These are phyloP conservation scores for Chondrosia reniformis DNA, from an alignment of 37 sponge, comb jelly and placozoan genomes.

Conservation along the genomic window DNA sequence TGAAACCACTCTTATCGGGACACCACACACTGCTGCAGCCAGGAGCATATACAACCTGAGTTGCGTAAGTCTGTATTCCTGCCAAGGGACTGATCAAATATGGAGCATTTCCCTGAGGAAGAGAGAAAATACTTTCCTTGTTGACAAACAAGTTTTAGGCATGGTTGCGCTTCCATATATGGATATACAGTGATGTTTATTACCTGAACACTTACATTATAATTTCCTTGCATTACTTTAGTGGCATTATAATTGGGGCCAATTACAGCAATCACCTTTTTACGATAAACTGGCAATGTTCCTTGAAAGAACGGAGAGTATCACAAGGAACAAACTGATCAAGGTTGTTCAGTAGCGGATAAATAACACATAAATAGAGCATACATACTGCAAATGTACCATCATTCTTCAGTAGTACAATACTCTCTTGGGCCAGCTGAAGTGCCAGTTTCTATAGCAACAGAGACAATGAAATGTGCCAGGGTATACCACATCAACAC, in stretches of 20 bases:
- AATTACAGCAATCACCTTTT: constrained; percentile 54
- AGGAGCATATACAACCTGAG: constrained; percentile 23
- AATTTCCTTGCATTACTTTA: constrained; percentile 75
- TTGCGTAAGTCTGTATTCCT: constrained; percentile 43
- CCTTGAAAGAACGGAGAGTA: constrained; percentile 17
- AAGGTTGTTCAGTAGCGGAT: background rate
- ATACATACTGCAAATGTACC: constrained; percentile 2
- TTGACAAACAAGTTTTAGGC: too few species aligned
- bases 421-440: constrained; percentile 63
- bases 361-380: background rate
- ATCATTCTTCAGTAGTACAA: constrained; percentile 68
- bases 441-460: constrained; percentile 48
- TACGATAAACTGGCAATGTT: constrained; percentile 42
- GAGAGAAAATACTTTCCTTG: background rate
- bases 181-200: background rate
- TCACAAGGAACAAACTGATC: background rate
- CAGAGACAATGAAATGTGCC: background rate
- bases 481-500: background rate
- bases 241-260: constrained; percentile 72
- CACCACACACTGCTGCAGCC: constrained; percentile 72
- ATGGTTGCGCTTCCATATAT: too few species aligned
- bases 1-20: constrained; percentile 36
- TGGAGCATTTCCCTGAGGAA: constrained; percentile 66
- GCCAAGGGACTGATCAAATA: constrained; percentile 67
- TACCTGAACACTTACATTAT: constrained; percentile 32